A percentile compares a stretch with the other conserved stretches of the same genome.
Evolutionary conservation across 2,113 vertebrate species (phyloP).

Genomic region (Alosa alosa): DNA sequence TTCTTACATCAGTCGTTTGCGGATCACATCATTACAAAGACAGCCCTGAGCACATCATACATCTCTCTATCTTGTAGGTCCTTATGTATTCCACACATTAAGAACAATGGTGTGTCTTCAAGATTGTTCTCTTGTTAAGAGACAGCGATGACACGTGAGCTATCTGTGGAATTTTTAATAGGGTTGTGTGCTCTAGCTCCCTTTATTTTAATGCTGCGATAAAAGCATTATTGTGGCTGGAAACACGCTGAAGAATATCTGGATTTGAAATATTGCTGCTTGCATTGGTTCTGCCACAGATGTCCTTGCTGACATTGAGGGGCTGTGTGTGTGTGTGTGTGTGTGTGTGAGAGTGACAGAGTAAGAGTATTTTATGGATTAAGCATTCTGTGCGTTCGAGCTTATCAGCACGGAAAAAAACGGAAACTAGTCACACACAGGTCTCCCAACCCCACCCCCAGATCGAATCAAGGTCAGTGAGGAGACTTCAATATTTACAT

Average conservation of each 20-base stretch:
- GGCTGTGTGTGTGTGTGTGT: neutral
- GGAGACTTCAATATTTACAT: conserved; percentile 34
- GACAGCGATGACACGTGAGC: neutral
- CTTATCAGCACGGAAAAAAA: conserved; percentile 36
- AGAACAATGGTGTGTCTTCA: neutral
- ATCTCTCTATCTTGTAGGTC: neutral
- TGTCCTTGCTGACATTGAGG: conserved; percentile 32
- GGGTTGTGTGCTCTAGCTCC: neutral
- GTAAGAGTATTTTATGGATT: conserved; percentile 9
- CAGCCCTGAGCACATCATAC: neutral
- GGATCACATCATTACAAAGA: neutral
- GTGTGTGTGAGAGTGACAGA: neutral
- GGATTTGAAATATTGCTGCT: conserved; percentile 25
- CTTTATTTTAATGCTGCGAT: neutral
- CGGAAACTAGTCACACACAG: conserved; percentile 6
- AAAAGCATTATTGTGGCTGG: neutral
- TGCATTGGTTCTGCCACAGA: neutral
- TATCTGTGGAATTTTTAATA: neutral
- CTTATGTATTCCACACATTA: neutral
- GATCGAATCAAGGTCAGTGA: conserved; percentile 42
- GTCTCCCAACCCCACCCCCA: neutral
- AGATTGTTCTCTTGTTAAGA: neutral
- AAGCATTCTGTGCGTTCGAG: conserved; percentile 1
- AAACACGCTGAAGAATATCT: neutral
- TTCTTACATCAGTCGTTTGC: neutral